Evolutionary conservation across 2,888 invertebrate genomes (phyloP).

Genomic region (Synanthedon andrenaeformis): DNA sequence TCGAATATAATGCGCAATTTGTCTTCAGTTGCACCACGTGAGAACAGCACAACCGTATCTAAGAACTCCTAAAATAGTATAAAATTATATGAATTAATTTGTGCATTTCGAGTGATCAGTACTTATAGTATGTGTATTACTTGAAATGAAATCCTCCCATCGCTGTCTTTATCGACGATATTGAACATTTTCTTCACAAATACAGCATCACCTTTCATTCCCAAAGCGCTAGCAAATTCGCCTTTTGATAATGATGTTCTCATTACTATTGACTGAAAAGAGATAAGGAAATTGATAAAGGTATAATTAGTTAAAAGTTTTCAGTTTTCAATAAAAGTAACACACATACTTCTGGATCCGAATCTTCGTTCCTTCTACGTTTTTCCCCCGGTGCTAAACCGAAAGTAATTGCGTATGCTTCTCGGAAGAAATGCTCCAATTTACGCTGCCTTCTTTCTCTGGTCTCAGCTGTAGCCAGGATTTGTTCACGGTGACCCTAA

Average conservation of each 20-base stretch:
- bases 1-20: constrained; percentile 95
- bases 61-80: constrained; percentile 80
- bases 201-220: constrained; percentile 94
- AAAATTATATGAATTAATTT: too few relatives aligned
- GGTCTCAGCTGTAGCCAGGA: constrained; percentile 92
- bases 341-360: constrained; percentile 76
- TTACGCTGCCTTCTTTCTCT: constrained; percentile 92
- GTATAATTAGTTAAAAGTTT: not conserved
- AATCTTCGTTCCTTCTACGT: constrained; percentile 78
- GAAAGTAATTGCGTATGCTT: constrained; percentile 94
- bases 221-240: constrained; percentile 94
- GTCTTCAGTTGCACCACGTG: constrained; percentile 92
- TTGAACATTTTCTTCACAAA: constrained; percentile 98
- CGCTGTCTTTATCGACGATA: constrained; percentile 94
- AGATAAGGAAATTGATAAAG: not conserved
- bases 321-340: not conserved
- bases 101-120: not conserved
- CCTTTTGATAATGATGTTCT: constrained; percentile 89
- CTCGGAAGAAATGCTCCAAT: constrained; percentile 94
- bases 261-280: constrained; percentile 84
- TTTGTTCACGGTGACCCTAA: constrained; percentile 82
- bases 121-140: constrained; percentile 40
- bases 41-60: constrained; percentile 92
- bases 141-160: constrained; percentile 93
- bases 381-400: constrained; percentile 90